These are phyloP conservation scores for Cryptocheilus praepositus DNA, from an alignment of 2,888 invertebrate species.

Conservation along the genomic window DNA sequence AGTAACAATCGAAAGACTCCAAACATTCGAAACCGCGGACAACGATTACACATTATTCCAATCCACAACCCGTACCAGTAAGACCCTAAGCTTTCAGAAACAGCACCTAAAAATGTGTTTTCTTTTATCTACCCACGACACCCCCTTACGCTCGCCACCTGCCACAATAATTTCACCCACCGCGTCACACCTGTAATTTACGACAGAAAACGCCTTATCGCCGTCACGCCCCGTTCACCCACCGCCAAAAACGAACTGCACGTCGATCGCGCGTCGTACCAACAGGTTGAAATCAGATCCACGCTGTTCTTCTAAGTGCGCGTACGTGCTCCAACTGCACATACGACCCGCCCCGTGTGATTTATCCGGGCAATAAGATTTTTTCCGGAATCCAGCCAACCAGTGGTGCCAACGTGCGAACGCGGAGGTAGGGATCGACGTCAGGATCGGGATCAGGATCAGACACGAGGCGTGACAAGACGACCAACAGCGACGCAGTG, in stretches of 20 bases:
- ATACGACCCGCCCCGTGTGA: constrained; percentile 22
- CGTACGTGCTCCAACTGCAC: background rate
- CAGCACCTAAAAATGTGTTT: too few relatives aligned
- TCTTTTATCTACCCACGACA: too few relatives aligned
- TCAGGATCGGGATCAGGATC: too few relatives aligned
- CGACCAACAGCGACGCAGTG: constrained; percentile 13
- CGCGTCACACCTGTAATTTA: background rate
- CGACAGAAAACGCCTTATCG: constrained; percentile 1
- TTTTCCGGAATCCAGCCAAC: constrained; percentile 14
- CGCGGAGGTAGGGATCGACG: too few relatives aligned
- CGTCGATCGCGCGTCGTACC: constrained; percentile 16
- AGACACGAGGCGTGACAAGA: too few relatives aligned
- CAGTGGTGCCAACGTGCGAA: background rate
- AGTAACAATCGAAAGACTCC: too few relatives aligned
- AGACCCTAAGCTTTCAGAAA: too few relatives aligned
- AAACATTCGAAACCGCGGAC: too few relatives aligned
- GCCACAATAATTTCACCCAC: too few relatives aligned
- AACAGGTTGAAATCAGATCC: constrained; percentile 39
- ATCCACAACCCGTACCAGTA: too few relatives aligned
- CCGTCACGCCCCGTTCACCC: constrained; percentile 4
- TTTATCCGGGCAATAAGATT: constrained; percentile 37
- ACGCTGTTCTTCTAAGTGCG: constrained; percentile 29
- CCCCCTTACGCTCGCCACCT: too few relatives aligned
- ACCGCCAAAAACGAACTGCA: constrained; percentile 24
- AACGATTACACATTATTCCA: too few relatives aligned